phyloP scores from a whole-genome alignment of 2,888 invertebrate genomes.

The Cosmorhoe ocellata region DNA sequence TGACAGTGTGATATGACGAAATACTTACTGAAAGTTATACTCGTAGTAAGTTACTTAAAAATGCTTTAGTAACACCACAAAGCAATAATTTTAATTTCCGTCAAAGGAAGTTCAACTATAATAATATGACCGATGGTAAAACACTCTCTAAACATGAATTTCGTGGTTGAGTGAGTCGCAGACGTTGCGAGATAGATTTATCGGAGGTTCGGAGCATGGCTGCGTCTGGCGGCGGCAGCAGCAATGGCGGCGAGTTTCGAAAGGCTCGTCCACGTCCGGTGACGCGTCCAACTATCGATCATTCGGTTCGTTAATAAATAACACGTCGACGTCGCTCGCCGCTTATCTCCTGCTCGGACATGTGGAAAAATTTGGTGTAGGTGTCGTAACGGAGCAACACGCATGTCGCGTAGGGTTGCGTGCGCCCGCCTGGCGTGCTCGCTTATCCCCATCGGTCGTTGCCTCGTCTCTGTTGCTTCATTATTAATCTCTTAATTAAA shows the following conservation, averaged over 20 bases:
- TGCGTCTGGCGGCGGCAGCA: conserved; percentile 43
- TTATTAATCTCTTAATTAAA: conserved; percentile 73
- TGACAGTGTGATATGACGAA: too few relatives aligned
- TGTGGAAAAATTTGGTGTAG: conserved; percentile 82
- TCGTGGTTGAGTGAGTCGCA: conserved; percentile 51
- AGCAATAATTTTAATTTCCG: conserved; percentile 11
- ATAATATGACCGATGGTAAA: conserved; percentile 2
- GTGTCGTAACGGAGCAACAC: conserved; percentile 80
- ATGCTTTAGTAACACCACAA: too few relatives aligned
- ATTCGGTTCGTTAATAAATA: conserved; percentile 83
- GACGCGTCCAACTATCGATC: conserved; percentile 82
- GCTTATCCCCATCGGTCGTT: conserved; percentile 67
- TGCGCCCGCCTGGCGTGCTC: conserved; percentile 66
- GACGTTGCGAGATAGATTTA: conserved; percentile 59
- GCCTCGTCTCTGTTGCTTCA: conserved; percentile 57
- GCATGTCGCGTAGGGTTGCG: conserved; percentile 74
- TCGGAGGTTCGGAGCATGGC: conserved; percentile 50
- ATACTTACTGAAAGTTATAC: too few relatives aligned
- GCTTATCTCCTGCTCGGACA: conserved; percentile 81
- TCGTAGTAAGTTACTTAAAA: too few relatives aligned
- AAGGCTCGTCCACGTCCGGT: conserved; percentile 78
- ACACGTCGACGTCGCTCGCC: conserved; percentile 77
- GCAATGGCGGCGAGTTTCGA: conserved; percentile 68
- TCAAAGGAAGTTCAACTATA: conserved; percentile 9
- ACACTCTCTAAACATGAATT: conserved; percentile 42